Base-by-base conservation (phyloP, 1,140 invertebrate genomes). In the Gonioctena quinquepunctata region DNA sequence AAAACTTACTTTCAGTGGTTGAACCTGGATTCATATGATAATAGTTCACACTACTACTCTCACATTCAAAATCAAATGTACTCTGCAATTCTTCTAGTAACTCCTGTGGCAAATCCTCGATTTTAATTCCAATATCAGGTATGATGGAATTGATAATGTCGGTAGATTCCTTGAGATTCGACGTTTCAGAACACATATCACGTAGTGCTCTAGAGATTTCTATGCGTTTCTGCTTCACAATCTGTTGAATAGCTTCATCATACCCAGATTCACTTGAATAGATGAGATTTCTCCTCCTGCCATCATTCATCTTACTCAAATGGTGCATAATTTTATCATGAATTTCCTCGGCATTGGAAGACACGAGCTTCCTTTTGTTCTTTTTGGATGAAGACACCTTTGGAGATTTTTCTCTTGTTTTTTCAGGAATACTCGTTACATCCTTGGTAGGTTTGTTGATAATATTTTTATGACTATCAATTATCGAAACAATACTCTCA, bases 111-210 rank as follows among this genome's bases (percentile, higher is more conserved):
- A 80, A 70, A 42, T 79, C 71, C 69, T 78, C 75, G 70, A 80
- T 72, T 73, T 76, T 75, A 28, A 80, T 78, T 16, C 76, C 79
- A 68, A 80, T 77, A 64, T 80, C 79, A 16, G 79, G 76, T 57
- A 79, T 79, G 64, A 80, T 78, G 2, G 75, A 71, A 69, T 77
- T 73, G 13, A 76, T 79, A 42, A 70, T 65, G 5, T 75, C 65
- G n/a, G 59, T 67, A 26, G 42, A 70, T 54, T 76, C 48, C 49
- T 61, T 64, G 16, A 52, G 19, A 21, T 66, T 16, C 56, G 66
- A 50, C 8, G 68, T 42, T 8, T 70, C 52, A 19, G 42, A 64
- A 61, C 72, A 75, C 69, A 80, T 77, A 73, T 76, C 65, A 27
- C 79, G 66, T 13, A 80, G 65, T 16, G 72, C 71, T 49, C 72